Evolutionary conservation across 1,140 invertebrate species (phyloP), one percentile per base, ranked within the genome.

Genomic region (Trichonephila inaurata): DNA sequence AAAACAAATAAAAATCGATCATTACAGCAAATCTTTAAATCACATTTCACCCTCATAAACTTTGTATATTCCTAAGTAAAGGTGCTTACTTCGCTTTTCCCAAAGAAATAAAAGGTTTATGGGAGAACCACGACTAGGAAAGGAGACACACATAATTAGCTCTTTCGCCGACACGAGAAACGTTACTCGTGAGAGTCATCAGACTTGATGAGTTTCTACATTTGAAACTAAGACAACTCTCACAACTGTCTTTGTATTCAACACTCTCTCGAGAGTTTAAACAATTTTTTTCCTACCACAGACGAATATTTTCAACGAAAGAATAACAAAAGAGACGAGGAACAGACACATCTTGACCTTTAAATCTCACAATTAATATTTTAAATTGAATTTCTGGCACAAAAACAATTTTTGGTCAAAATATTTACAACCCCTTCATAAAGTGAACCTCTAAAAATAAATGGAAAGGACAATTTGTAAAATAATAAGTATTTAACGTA

Each of bases 91-190:
- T 28, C 66, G 14, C 24, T 24, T 24, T 69, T 69, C 66, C 66
- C 1, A 24, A 69, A 69, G 66, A 69, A 66, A 66, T 51, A 51
- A 51, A 51, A 51, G 51, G 51, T 51, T 51, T 51, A 51, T 8
- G 64, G 64, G 5, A 66, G 64, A 66, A 69, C 24, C n/a, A 28
- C 66, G n/a, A 24, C n/a, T 12, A 69, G 6, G 14, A 28, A 24
- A 69, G 10, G 66, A 69, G 66, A 24, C 66, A 24, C 66, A 24
- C 66, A n/a, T 21, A 69, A 69, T 69, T 69, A 69, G 66, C 21
- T 69, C 66, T 69, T 69, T 21, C 66, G 66, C n/a, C 66, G 66
- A n/a, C 66, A 24, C 66, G 24, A 69, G n/a, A 69, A 69, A 69
- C n/a, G 66, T 24, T 24, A 69, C 66, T 69, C 66, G 5, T 4